phyloP scores from a whole-genome alignment of 2,113 vertebrate genomes.

The Lepidothrix coronata region DNA sequence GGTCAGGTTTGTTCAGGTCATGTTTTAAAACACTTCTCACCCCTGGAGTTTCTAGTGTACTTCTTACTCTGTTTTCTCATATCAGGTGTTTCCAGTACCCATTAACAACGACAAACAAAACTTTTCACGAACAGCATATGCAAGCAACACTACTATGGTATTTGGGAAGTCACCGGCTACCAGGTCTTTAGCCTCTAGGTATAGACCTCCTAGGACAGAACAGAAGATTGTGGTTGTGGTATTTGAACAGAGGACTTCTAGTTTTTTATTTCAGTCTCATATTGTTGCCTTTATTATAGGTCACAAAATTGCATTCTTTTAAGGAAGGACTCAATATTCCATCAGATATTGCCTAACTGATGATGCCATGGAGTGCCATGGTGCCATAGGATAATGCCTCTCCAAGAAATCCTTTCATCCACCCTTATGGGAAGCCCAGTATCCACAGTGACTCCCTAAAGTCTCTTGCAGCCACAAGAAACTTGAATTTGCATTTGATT shows the following conservation, averaged over 20 bases:
- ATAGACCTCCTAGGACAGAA: not conserved
- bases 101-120: not conserved
- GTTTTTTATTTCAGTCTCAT: not conserved
- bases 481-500: not conserved
- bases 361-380: not conserved
- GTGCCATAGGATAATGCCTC: not conserved
- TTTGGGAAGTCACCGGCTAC: not conserved
- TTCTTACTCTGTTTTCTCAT: not conserved
- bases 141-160: not conserved
- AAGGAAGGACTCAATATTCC: not conserved
- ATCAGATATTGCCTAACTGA: rapidly evolving
- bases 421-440: not conserved
- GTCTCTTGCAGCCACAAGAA: not conserved
- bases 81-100: not conserved
- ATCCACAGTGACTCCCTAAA: not conserved
- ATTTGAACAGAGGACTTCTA: not conserved
- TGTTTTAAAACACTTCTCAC: not conserved
- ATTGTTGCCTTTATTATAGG: not conserved
- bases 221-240: not conserved
- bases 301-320: not conserved
- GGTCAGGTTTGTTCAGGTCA: not conserved
- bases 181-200: not conserved
- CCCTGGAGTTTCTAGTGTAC: not conserved
- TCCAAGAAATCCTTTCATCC: not conserved
- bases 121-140: not conserved